Conservation (phyloP, 1,140 invertebrate genomes). For the Tetranychus cinnabarinus region DNA sequence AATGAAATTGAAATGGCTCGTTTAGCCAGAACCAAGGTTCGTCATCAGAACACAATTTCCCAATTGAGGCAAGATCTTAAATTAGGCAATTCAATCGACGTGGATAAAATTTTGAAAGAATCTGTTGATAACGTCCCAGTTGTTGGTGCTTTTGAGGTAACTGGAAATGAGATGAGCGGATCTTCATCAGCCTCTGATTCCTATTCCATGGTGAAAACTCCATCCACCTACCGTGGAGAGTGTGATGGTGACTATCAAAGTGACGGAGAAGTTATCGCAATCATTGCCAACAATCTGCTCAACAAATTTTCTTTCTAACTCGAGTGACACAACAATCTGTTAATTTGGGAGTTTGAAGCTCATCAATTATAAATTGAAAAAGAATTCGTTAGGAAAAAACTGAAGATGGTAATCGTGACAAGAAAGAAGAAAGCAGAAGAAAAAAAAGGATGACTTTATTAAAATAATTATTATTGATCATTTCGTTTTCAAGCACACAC, state of each 20-base stretch:
- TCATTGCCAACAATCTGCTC: neutral
- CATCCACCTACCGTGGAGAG: neutral
- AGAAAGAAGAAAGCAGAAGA: no score
- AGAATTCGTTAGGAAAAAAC: no score
- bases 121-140: neutral
- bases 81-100: neutral
- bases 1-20: neutral
- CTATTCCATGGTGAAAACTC: neutral
- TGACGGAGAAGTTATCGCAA: constrained; percentile 1
- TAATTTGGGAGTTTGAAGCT: no score
- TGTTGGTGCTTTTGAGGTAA: neutral
- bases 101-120: neutral
- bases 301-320: neutral
- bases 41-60: neutral
- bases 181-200: neutral
- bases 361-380: no score
- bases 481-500: no score
- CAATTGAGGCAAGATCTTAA: constrained; percentile 1
- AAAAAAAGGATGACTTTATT: no score
- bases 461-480: no score
- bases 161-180: neutral
- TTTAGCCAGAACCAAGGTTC: neutral
- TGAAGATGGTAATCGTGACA: no score
- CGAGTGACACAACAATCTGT: no score
- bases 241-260: neutral